Percentiles rank a stretch among this genome's conserved stretches.
These are phyloP conservation scores for Lates calcarifer DNA, from an alignment of 2,113 vertebrate species.

Conservation along the genomic window DNA sequence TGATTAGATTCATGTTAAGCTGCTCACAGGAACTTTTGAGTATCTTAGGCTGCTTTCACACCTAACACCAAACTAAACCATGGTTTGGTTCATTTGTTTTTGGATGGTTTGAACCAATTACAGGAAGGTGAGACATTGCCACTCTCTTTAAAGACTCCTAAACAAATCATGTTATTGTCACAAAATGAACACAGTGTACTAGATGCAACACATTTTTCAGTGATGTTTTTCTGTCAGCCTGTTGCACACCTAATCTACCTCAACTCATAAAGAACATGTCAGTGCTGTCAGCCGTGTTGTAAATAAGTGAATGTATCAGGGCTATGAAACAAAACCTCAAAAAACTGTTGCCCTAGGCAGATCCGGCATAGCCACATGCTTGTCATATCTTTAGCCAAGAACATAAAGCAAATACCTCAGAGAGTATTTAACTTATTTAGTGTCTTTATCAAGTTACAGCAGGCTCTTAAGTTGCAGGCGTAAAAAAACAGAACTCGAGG, in stretches of 20 bases:
- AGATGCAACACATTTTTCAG: neutral
- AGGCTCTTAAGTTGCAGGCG: constrained; percentile 33
- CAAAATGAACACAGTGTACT: no score
- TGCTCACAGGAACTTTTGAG: no score
- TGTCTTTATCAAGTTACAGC: constrained; percentile 58
- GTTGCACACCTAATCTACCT: neutral
- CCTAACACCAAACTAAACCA: no score
- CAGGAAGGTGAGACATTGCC: no score
- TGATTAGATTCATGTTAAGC: neutral
- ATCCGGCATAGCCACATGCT: constrained; percentile 20
- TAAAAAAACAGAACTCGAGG: constrained; percentile 21
- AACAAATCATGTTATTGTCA: neutral
- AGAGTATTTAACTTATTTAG: constrained; percentile 32
- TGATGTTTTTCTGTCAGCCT: neutral
- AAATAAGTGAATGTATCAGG: constrained; percentile 2
- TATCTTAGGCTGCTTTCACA: no score
- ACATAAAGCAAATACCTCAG: constrained; percentile 40
- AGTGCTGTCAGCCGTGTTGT: neutral
- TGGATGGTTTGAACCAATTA: no score
- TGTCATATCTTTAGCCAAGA: neutral
- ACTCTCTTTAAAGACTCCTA: no score
- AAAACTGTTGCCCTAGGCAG: constrained; percentile 3
- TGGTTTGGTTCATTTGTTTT: no score
- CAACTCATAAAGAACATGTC: constrained; percentile 10
- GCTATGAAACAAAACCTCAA: neutral